Evolutionary conservation across 2,888 invertebrate species (phyloP).

Genomic region (Noctuana brunneofusca): DNA sequence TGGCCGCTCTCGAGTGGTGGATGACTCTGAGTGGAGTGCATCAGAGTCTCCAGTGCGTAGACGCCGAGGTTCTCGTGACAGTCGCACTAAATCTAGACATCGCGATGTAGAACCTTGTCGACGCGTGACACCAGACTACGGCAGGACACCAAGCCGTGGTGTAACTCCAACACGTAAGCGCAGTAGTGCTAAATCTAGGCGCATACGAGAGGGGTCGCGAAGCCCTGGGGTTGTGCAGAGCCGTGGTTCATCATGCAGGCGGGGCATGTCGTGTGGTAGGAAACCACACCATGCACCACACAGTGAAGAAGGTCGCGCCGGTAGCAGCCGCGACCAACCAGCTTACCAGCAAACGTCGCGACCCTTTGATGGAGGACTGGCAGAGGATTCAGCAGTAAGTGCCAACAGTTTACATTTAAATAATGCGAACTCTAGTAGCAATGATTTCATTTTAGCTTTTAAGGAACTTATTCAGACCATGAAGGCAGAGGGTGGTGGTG

Average conservation of each 20-base stretch:
- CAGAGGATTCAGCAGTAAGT: not conserved
- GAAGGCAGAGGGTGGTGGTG: constrained; percentile 6
- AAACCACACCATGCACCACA: not conserved
- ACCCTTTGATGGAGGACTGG: not conserved
- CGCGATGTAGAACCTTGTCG: not conserved
- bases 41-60: constrained; percentile 4
- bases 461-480: constrained; percentile 23
- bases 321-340: not conserved
- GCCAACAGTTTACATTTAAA: not conserved
- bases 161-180: not conserved
- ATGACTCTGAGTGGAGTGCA: not conserved
- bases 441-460: constrained; percentile 5
- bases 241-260: not conserved
- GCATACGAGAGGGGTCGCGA: not conserved
- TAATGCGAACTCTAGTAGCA: not conserved
- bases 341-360: not conserved
- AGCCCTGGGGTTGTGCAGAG: not conserved
- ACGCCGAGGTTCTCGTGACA: not conserved
- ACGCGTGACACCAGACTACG: not conserved
- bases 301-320: not conserved
- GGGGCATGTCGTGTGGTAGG: not conserved
- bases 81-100: not conserved
- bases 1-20: not conserved
- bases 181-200: no score
- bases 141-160: not conserved